phyloP scores from a whole-genome alignment of 2,113 vertebrate genomes.

The Cyphomyrus plagiostoma region DNA sequence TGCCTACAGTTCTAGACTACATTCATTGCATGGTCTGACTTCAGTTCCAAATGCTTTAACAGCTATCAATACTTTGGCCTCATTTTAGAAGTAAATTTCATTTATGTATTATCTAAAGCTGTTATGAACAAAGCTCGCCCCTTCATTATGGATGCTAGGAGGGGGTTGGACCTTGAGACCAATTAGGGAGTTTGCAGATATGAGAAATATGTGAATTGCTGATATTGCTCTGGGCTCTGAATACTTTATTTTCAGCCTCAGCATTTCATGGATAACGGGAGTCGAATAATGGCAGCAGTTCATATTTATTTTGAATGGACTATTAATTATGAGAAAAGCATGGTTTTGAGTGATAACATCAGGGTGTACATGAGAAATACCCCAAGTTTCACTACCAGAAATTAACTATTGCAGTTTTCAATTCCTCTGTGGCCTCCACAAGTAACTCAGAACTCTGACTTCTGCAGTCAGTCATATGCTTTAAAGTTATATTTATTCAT shows the following conservation, averaged over 20 bases:
- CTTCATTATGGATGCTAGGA: not conserved
- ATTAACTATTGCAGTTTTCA: not conserved
- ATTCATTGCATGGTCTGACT: too few relatives aligned
- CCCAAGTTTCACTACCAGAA: not conserved
- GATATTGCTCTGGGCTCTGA: not conserved
- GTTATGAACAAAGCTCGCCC: not conserved
- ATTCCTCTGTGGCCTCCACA: not conserved
- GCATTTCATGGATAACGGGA: not conserved
- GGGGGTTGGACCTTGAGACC: not conserved
- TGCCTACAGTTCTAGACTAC: not conserved
- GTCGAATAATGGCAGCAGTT: not conserved
- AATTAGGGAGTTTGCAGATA: not conserved
- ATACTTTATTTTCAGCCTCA: not conserved
- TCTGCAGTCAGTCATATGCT: not conserved
- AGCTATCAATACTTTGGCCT: not conserved
- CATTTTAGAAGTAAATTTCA: not conserved
- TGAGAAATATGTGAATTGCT: constrained; percentile 9
- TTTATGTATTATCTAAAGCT: not conserved
- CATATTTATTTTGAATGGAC: not conserved
- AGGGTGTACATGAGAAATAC: not conserved
- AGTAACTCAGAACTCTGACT: not conserved
- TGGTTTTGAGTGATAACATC: not conserved
- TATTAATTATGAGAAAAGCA: not conserved
- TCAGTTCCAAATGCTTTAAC: not conserved
- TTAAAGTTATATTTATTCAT: not conserved